Evolutionary conservation across 2,797 vertebrate genomes (phyloP), one percentile per base, ranked within the genome.

Genomic region (Coilia nasus): DNA sequence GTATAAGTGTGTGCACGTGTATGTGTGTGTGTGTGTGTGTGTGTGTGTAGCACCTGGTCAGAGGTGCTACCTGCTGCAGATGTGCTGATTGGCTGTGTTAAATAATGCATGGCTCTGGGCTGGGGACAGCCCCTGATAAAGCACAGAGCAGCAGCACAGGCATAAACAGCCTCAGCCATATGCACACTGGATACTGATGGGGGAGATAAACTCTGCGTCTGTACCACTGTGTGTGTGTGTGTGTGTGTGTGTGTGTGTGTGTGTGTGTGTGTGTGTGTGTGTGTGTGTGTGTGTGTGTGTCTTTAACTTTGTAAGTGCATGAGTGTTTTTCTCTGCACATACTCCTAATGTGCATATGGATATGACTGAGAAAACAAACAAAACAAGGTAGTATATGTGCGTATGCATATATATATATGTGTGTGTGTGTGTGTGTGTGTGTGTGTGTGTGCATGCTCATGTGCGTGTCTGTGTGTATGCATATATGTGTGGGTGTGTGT

Each of bases 151-250:
- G 86, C 88, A 89, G 93, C 93, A 93, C 92, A 94, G 94, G 94
- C 94, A 95, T 95, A 96, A 95, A 95, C 94, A 95, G 93, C 95
- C 92, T 90, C 91, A 94, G 92, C 94, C 93, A 95, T 95, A 95
- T 95, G 94, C 94, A 95, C 93, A 96, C 91, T 85, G 92, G 92
- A 95, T 94, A 95, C 94, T 95, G 95, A 96, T 96, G 93, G 94
- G 91, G 88, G 91, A 94, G 95, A 95, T 96, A 95, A 95, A 95
- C 93, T 93, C 92, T 81, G 60, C 82, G 54, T 25, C 56, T 81
- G 64, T 64, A 41, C 93, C 75, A 87, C 82, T 89, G 57, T 75
- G 85, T 86, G 86, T 87, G 85, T 86, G 82, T 87, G 84, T 89
- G 89, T 88, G 88, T 87, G 83, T 87, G 78, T 81, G 81, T 86